Base-by-base conservation (phyloP, 2,888 invertebrate genomes). In the Phalera bucephala region DNA sequence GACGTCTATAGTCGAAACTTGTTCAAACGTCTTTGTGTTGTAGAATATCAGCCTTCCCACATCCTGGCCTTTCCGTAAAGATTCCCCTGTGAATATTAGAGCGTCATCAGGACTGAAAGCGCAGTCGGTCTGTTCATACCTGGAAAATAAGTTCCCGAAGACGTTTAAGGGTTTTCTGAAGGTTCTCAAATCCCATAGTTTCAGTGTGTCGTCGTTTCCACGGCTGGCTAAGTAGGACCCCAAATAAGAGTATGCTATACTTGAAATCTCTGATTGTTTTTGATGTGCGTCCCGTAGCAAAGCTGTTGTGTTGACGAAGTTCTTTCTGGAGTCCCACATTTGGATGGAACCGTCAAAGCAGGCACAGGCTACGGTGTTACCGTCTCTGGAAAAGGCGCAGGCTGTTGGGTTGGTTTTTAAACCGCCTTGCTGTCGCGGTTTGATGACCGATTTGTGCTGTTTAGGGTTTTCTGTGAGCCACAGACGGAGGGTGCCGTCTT, bases 291-390 rank as follows among this genome's bases (percentile, higher is more conserved):
- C 93, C 33, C 97, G 89, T 0, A 96, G 88, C 9, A 96, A 86
- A 43, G 94, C 91, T 0, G 95, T 92, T 0, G 97, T 96, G 63
- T 97, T 97, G 0, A 99, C 98, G 67, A 94, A 97, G 70, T 94
- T 94, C 69, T 95, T 96, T 15, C 98, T 92, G 32, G 97, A 95
- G 71, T 99, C 99, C 99, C 99, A 99, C 87, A 99, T 94, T 79
- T 99, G 99, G 34, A 99, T 92, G 0, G 97, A 97, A 0, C 99
- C 99, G 80, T 99, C 99, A 27, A 92, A 92, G 70, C 99, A 99
- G 0, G 95, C 99, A 38, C 96, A 96, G 0, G 96, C 96, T 2
- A 99, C 95, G 0, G 96, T 92, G 36, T 94, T 94, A 0, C 97
- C 97, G 66, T 98, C 97, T 36, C 95, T 89, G 30, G 94, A 96